Percentiles rank a stretch among this genome's conserved stretches.
phyloP scores from a whole-genome alignment of 2,113 vertebrate species.

The Cottus gobio region DNA sequence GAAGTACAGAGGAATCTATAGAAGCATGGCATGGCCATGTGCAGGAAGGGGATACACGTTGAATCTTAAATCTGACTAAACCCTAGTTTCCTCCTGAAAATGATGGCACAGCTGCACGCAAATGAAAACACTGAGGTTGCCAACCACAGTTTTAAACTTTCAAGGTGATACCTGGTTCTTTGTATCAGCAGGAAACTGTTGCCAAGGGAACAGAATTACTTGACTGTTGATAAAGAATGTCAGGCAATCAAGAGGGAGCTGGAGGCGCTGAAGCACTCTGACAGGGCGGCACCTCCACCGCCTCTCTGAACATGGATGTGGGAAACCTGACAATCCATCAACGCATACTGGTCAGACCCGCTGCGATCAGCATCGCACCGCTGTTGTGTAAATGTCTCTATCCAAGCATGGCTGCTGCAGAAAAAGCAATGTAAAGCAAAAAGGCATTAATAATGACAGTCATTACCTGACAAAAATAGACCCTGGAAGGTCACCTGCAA shows the following conservation, averaged over 20 bases:
- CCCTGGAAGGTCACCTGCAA: slow-evolving; percentile 66
- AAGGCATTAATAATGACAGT: slow-evolving; percentile 64
- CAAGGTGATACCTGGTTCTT: slow-evolving; percentile 79
- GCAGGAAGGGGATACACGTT: slow-evolving; percentile 1
- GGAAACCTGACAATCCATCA: slow-evolving; percentile 63
- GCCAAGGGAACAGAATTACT: slow-evolving; percentile 80
- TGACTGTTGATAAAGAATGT: slow-evolving; percentile 82
- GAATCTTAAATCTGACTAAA: slow-evolving; percentile 44
- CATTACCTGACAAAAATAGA: slow-evolving; percentile 73
- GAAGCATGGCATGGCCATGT: slow-evolving; percentile 36
- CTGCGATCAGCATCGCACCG: slow-evolving; percentile 7
- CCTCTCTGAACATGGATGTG: slow-evolving; percentile 44
- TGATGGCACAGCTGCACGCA: slow-evolving; percentile 45
- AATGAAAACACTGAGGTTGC: slow-evolving; percentile 64
- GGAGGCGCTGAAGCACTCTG: slow-evolving; percentile 65
- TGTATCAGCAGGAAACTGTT: slow-evolving; percentile 79
- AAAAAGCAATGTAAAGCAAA: slow-evolving; percentile 50
- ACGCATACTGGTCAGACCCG: slow-evolving; percentile 47
- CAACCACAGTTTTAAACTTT: slow-evolving; percentile 68
- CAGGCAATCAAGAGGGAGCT: slow-evolving; percentile 78
- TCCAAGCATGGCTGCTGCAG: slow-evolving; percentile 22
- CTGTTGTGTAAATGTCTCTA: slow-evolving; percentile 39
- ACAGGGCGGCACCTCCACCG: slow-evolving; percentile 65
- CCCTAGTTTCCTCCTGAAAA: slow-evolving; percentile 47
- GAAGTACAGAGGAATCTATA: slow-evolving; percentile 39